Percentiles rank a stretch among this genome's conserved stretches.
Conservation (phyloP, 2,113 vertebrate species). For the Apus apus region DNA sequence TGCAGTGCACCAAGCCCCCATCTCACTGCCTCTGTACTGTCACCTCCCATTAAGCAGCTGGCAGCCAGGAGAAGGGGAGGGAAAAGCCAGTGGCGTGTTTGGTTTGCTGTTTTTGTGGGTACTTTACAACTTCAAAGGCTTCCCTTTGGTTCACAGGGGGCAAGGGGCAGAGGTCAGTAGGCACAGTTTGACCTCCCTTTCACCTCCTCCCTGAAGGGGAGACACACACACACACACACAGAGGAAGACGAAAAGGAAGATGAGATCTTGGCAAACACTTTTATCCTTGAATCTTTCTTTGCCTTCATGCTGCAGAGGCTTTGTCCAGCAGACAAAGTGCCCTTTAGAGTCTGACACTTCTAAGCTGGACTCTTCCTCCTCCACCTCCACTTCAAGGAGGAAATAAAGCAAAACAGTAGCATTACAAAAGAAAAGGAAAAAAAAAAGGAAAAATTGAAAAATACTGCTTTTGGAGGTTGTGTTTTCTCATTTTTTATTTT, state of each 20-base stretch:
- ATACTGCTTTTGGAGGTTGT: not conserved
- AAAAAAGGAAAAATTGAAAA: too few relatives aligned
- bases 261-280: slow-evolving; percentile 14
- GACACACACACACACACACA: not conserved
- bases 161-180: slow-evolving; percentile 59
- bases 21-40: slow-evolving; percentile 12
- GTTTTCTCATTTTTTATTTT: not conserved
- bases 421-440: not conserved
- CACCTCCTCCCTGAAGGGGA: slow-evolving; percentile 44
- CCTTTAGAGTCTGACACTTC: not conserved
- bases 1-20: not conserved
- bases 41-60: slow-evolving; percentile 51
- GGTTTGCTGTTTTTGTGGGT: slow-evolving; percentile 56
- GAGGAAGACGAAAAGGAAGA: slow-evolving; percentile 36
- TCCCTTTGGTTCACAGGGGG: slow-evolving; percentile 62
- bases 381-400: not conserved
- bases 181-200: slow-evolving; percentile 62
- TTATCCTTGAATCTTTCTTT: slow-evolving; percentile 46
- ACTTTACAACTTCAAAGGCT: slow-evolving; percentile 64
- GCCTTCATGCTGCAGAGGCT: not conserved
- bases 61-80: not conserved
- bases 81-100: slow-evolving; percentile 23
- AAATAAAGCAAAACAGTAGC: not conserved
- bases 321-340: slow-evolving; percentile 51
- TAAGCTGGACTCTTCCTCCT: not conserved